A percentile compares a stretch with the other conserved stretches of the same genome.
Conservation (phyloP, 1,140 invertebrate species). For the Hycleus cichorii region DNA sequence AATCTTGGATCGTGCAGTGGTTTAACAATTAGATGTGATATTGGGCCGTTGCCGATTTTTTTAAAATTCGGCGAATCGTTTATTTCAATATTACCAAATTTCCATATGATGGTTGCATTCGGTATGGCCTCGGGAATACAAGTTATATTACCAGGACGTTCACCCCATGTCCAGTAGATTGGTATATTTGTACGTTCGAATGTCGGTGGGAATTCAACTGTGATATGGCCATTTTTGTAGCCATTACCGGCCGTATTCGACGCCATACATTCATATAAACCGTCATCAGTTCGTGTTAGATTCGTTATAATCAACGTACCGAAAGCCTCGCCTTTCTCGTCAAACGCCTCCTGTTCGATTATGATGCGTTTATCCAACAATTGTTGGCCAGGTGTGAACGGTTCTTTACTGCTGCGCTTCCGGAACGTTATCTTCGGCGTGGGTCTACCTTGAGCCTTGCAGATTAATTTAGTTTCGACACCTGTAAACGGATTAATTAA, state of each 20-base stretch:
- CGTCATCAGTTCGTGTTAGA: slow-evolving; percentile 66
- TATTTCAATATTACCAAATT: slow-evolving; percentile 42
- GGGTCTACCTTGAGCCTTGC: slow-evolving; percentile 69
- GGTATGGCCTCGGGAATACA: slow-evolving; percentile 86
- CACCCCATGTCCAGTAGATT: slow-evolving; percentile 72
- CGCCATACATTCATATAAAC: slow-evolving; percentile 81
- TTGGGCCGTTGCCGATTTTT: slow-evolving; percentile 58
- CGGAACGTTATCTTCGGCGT: slow-evolving; percentile 68
- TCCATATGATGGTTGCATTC: slow-evolving; percentile 86
- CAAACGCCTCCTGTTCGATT: slow-evolving; percentile 33
- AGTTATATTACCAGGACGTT: slow-evolving; percentile 71
- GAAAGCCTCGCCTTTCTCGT: slow-evolving; percentile 47
- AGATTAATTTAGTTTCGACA: slow-evolving; percentile 56
- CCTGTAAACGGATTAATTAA: background rate
- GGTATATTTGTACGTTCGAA: slow-evolving; percentile 66
- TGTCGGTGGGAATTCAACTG: slow-evolving; percentile 72
- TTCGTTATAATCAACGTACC: slow-evolving; percentile 57
- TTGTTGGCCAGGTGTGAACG: slow-evolving; percentile 55
- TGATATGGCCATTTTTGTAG: slow-evolving; percentile 71
- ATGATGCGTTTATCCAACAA: slow-evolving; percentile 40
- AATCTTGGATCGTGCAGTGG: slow-evolving; percentile 54
- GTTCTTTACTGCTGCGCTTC: slow-evolving; percentile 49
- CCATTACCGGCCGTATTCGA: slow-evolving; percentile 68
- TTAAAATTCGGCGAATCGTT: slow-evolving; percentile 49
- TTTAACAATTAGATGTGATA: slow-evolving; percentile 59